Percentiles rank a stretch among this genome's conserved stretches.
Evolutionary conservation across 2,113 vertebrate genomes (phyloP).

Genomic region (Cyphomyrus plagiostoma): DNA sequence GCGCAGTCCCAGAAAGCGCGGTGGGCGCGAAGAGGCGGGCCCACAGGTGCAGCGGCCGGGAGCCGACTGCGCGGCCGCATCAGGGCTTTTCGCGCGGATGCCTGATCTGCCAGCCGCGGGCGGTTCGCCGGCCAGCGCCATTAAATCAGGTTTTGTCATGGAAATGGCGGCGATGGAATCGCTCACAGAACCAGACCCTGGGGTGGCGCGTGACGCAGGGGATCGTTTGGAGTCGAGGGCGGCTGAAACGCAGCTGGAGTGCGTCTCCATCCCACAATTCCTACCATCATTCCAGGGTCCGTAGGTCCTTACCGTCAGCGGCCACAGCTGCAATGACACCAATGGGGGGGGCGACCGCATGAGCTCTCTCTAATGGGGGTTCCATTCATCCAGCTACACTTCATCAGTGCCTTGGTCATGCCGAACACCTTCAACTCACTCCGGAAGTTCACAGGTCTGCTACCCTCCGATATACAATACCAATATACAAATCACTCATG

Average conservation of each 20-base stretch:
- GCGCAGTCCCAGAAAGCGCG: neutral
- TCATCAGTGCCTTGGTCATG: neutral
- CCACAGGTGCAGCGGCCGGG: neutral
- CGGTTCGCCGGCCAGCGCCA: neutral
- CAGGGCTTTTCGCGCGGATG: neutral
- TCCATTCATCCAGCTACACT: neutral
- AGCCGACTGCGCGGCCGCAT: neutral
- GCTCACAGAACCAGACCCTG: neutral
- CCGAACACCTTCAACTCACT: neutral
- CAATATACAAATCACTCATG: neutral
- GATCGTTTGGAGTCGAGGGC: neutral
- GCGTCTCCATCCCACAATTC: neutral
- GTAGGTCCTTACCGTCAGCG: neutral
- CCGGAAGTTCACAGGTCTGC: neutral
- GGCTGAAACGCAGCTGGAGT: neutral
- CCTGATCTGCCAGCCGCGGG: neutral
- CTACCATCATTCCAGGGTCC: neutral
- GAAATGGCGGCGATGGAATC: neutral
- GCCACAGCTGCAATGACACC: neutral
- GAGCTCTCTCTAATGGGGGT: too few species aligned
- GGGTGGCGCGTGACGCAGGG: neutral
- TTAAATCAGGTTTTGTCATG: neutral
- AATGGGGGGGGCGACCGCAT: neutral
- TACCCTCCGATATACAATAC: neutral
- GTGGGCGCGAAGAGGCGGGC: neutral